phyloP scores from a whole-genome alignment of 2,797 vertebrate species.

The Typhlichthys subterraneus region DNA sequence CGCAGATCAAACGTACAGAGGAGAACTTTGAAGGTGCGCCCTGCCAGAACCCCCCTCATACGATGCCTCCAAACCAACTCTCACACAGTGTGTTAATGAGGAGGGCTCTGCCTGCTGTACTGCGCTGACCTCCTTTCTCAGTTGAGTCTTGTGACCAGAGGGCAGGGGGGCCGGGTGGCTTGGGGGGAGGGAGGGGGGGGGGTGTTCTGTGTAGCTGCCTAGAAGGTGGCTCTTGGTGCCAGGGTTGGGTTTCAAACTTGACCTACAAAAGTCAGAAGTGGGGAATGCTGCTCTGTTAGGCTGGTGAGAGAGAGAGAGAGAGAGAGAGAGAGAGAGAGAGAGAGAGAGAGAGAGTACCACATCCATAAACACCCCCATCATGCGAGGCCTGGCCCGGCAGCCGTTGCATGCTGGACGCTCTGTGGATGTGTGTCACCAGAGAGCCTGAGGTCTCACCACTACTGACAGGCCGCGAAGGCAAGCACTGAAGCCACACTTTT shows the following conservation, averaged over 20 bases:
- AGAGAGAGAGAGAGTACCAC: not conserved
- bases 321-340: conserved; percentile 12
- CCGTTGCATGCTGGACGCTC: conserved; percentile 38
- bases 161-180: conserved; percentile 22
- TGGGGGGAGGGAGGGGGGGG: conserved; percentile 40
- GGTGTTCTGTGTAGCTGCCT: conserved; percentile 35
- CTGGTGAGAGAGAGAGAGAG: conserved; percentile 6
- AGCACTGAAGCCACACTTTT: conserved; percentile 42
- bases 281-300: conserved; percentile 22
- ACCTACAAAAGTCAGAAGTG: conserved; percentile 47
- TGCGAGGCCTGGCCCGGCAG: not conserved
- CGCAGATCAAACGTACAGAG: conserved; percentile 44
- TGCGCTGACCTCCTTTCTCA: conserved; percentile 32
- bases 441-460: conserved; percentile 44
- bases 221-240: conserved; percentile 75
- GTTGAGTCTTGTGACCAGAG: conserved; percentile 62
- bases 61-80: conserved; percentile 26
- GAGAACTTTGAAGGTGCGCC: conserved; percentile 44
- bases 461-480: conserved; percentile 58
- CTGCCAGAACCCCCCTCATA: not conserved
- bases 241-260: conserved; percentile 71
- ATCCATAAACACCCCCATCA: conserved; percentile 43
- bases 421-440: conserved; percentile 43
- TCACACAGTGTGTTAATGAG: conserved; percentile 34
- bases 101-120: conserved; percentile 16